These are phyloP conservation scores for Andricus grossulariae DNA, from an alignment of 1,140 invertebrate genomes.

Conservation along the genomic window DNA sequence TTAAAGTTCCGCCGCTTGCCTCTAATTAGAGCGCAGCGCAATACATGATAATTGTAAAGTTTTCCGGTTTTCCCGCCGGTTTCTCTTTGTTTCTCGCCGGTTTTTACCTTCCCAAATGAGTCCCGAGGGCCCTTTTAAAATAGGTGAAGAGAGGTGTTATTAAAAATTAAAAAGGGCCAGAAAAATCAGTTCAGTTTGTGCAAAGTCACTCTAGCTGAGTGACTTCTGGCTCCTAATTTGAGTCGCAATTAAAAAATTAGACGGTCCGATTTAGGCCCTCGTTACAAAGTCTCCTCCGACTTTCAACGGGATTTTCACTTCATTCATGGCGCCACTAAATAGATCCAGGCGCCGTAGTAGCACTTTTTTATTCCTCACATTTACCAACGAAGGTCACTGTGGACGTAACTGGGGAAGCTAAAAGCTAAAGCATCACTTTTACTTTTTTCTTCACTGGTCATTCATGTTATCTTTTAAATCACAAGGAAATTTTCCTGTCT, in stretches of 20 bases:
- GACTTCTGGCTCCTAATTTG: conserved; percentile 38
- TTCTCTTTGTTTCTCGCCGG: conserved; percentile 25
- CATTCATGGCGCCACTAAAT: conserved; percentile 50
- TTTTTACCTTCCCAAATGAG: neutral
- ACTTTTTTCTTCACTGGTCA: too few species aligned
- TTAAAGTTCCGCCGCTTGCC: conserved; percentile 25
- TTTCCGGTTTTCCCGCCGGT: conserved; percentile 24
- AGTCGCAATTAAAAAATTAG: conserved; percentile 66
- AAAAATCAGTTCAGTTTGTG: conserved; percentile 42
- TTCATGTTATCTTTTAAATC: too few species aligned
- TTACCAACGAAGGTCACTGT: neutral
- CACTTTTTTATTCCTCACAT: neutral
- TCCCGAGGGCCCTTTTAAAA: neutral
- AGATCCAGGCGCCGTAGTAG: conserved; percentile 5
- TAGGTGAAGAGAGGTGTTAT: conserved; percentile 55
- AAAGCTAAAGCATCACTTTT: too few species aligned
- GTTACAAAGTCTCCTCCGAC: conserved; percentile 5
- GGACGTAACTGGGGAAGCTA: too few species aligned
- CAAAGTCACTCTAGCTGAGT: conserved; percentile 61
- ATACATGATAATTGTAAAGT: conserved; percentile 12
- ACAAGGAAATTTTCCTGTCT: too few species aligned
- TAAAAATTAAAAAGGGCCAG: conserved; percentile 60
- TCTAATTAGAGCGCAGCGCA: conserved; percentile 1
- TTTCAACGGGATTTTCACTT: conserved; percentile 25
- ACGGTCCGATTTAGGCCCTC: conserved; percentile 38